phyloP scores from a whole-genome alignment of 2,888 invertebrate species.

The Amitus sp. region DNA sequence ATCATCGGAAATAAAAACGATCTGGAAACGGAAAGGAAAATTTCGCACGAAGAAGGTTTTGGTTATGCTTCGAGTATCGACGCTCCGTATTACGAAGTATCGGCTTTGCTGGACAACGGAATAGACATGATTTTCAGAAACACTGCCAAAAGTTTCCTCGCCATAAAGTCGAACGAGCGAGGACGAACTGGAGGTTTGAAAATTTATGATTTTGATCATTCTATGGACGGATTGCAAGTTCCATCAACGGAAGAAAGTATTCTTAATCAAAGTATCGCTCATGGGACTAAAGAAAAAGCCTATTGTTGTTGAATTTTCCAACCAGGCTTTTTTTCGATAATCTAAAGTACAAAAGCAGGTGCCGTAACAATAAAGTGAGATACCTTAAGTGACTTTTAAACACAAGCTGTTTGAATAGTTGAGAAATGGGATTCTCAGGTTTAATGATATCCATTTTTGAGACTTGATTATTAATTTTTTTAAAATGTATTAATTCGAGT shows the following conservation, averaged over 20 bases:
- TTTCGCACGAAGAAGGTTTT: conserved; percentile 75
- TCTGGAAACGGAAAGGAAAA: conserved; percentile 72
- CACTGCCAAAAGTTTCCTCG: conserved; percentile 73
- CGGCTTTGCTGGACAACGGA: conserved; percentile 81
- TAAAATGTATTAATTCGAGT: too few species aligned
- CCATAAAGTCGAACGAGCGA: too few species aligned
- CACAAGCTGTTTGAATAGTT: too few species aligned
- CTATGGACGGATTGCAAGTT: conserved; percentile 43
- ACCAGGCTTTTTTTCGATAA: not conserved
- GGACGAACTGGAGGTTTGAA: conserved; percentile 23
- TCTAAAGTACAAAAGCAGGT: conserved; percentile 4
- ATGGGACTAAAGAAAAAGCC: conserved; percentile 67
- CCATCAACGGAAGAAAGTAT: conserved; percentile 64
- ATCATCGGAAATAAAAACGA: conserved; percentile 90
- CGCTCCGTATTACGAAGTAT: conserved; percentile 87
- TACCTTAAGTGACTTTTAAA: too few species aligned
- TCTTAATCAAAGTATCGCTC: conserved; percentile 72
- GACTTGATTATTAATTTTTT: too few species aligned
- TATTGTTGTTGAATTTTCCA: conserved; percentile 19
- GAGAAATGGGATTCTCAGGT: too few species aligned
- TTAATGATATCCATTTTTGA: too few species aligned
- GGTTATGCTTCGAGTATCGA: conserved; percentile 83
- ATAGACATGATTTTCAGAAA: conserved; percentile 79
- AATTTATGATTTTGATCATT: conserved; percentile 35
- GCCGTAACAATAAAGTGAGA: conserved; percentile 7